These are phyloP conservation scores for Venturia canescens DNA, from an alignment of 1,140 invertebrate species.

Conservation along the genomic window DNA sequence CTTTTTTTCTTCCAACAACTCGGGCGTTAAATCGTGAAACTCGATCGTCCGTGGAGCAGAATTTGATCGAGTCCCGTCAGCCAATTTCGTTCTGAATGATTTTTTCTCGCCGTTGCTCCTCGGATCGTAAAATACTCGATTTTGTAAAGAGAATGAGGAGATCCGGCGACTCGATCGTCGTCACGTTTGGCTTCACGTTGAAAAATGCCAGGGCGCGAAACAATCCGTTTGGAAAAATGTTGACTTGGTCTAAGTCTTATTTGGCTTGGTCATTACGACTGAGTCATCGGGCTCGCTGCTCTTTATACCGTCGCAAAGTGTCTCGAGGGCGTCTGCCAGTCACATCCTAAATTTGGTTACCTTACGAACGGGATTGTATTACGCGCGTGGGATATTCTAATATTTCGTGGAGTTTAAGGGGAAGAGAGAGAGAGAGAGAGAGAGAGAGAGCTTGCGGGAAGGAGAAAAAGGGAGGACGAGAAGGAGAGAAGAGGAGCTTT, in stretches of 20 bases:
- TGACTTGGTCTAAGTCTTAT: slow-evolving; percentile 30
- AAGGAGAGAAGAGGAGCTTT: background rate
- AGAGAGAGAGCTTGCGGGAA: slow-evolving; percentile 32
- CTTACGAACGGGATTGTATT: slow-evolving; percentile 67
- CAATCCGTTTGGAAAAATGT: background rate
- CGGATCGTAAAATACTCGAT: too few species aligned
- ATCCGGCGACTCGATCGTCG: too few species aligned
- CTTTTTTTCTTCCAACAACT: too few species aligned
- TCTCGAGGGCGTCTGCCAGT: slow-evolving; percentile 68
- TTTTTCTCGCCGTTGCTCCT: too few species aligned
- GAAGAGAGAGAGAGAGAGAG: background rate
- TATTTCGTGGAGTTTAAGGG: slow-evolving; percentile 59
- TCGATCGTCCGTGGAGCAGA: too few species aligned
- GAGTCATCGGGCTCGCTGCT: slow-evolving; percentile 54
- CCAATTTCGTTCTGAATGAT: too few species aligned
- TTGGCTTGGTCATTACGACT: slow-evolving; percentile 42
- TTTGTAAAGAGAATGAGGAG: too few species aligned
- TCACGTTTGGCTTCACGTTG: background rate
- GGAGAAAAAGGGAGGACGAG: background rate
- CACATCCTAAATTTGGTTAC: slow-evolving; percentile 70
- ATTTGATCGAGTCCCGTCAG: too few species aligned
- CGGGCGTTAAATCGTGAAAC: too few species aligned
- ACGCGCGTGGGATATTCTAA: slow-evolving; percentile 70
- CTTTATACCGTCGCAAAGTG: slow-evolving; percentile 50
- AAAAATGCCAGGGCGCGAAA: background rate